Base-by-base conservation (phyloP, 2,888 invertebrate species). In the Sphaeridia pumilis region DNA sequence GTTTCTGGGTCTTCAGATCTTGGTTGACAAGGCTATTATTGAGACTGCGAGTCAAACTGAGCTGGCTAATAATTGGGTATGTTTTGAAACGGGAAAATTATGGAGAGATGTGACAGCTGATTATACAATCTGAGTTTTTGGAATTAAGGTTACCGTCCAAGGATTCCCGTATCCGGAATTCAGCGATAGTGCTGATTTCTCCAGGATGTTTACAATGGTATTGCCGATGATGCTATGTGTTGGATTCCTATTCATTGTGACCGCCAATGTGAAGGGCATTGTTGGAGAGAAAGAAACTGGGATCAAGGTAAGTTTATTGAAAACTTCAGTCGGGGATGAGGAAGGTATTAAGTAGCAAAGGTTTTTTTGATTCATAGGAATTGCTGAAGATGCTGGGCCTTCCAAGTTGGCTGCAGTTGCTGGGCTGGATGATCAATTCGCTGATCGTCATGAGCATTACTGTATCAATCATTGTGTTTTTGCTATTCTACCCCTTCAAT, bases 211-310 rank as follows among this genome's bases (percentile, higher is more conserved):
- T 34, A 57, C 54, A 12, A 41, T 62, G 14, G 64, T 71, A 31
- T 60, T 74, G 50, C 73, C 74, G 0, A 56, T 70, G 27, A 63
- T 72, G 4, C 70, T 73, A 2, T 59, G 72, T 10, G 67, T 73
- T 58, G 71, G 72, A 60, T 78, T 73, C 56, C 56, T 76, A 28
- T 71, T 77, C 46, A 67, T 74, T 3, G 77, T 76, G 65, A 74
- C 78, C 14, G 72, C 62, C 17, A 72, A 76, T 47, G 61, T 78
- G 36, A 73, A 76, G 58, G 71, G 76, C 36, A 70, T 78, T 45
- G 77, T 79, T 2, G 76, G 77, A 66, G 80, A 80, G 66, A 79
- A 79, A 63, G 71, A 74, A 60, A 72, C 76, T 52, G 79, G 79
- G 42, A 73, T 76, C 20, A 78, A 76, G 69, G 78, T 77, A 69